A percentile compares a stretch with the other conserved stretches of the same genome.
These are phyloP conservation scores for Oncorhynchus nerka DNA, from an alignment of 2,113 vertebrate species.

Conservation along the genomic window DNA sequence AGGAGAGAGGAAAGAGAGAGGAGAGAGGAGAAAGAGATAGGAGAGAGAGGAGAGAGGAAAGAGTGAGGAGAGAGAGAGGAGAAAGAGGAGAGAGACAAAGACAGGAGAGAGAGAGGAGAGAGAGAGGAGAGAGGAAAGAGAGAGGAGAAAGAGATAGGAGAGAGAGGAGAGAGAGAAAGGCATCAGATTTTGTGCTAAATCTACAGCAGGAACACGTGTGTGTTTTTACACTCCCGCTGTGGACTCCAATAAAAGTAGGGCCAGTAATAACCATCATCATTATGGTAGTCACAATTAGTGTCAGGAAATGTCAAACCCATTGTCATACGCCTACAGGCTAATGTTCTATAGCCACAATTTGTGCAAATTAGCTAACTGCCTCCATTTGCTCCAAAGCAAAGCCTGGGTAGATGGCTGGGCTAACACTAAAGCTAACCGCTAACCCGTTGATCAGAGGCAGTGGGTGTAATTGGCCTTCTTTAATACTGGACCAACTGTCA, in stretches of 20 bases:
- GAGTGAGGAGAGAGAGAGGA: too few species aligned
- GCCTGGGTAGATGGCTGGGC: too few species aligned
- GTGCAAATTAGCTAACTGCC: constrained; percentile 26
- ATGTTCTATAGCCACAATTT: constrained; percentile 16
- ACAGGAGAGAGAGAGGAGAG: neutral
- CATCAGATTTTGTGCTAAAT: too few species aligned
- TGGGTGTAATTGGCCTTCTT: constrained; percentile 24
- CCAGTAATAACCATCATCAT: constrained; percentile 24
- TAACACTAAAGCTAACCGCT: too few species aligned
- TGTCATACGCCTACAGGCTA: constrained; percentile 22
- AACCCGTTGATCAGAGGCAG: constrained; percentile 6
- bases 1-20: too few species aligned
- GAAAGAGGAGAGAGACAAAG: neutral
- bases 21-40: too few species aligned
- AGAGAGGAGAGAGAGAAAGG: neutral
- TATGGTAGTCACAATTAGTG: constrained; percentile 26
- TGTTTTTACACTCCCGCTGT: neutral
- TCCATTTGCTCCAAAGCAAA: too few species aligned
- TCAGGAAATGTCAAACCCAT: constrained; percentile 26
- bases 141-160: neutral
- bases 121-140: too few species aligned
- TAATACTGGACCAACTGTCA: constrained; percentile 35
- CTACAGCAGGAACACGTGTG: too few species aligned
- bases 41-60: neutral
- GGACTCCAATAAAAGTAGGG: neutral